Percentiles rank a stretch among this genome's conserved stretches.
phyloP scores from a whole-genome alignment of 53 echinoderm and acorn worm species.

The Echinometra lucunter region DNA sequence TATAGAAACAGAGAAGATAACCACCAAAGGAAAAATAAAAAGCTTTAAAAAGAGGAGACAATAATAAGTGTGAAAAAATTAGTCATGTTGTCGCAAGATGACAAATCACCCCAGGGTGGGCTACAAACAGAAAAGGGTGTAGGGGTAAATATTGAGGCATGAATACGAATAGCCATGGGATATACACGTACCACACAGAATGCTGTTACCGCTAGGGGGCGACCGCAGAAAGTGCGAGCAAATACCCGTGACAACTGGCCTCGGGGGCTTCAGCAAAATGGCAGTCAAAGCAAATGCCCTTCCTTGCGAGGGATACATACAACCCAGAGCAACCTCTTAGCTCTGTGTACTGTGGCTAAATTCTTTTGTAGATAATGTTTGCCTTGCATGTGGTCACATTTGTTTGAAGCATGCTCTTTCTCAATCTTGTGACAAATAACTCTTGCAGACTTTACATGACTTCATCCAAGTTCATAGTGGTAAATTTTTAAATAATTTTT shows the following conservation, averaged over 20 bases:
- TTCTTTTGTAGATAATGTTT: too few species aligned
- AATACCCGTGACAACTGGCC: slow-evolving; percentile 4
- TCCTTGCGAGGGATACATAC: not conserved
- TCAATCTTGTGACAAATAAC: too few species aligned
- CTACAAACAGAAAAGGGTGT: not conserved
- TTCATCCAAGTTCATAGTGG: too few species aligned
- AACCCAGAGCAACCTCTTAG: slow-evolving; percentile 5
- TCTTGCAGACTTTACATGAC: too few species aligned
- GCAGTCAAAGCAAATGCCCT: slow-evolving; percentile 12
- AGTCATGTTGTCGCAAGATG: not conserved
- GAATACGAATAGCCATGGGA: not conserved
- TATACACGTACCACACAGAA: not conserved
- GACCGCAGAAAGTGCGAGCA: not conserved
- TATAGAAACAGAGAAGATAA: not conserved
- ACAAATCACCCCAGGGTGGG: not conserved
- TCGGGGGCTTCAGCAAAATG: not conserved
- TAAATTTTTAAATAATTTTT: too few species aligned
- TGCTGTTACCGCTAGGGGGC: not conserved
- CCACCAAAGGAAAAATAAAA: not conserved
- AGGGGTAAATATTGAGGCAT: not conserved
- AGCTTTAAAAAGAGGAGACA: too few species aligned
- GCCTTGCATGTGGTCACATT: not conserved
- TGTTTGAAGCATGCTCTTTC: not conserved
- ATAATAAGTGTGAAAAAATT: not conserved
- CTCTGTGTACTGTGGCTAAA: not conserved